Evolutionary conservation across 2,888 invertebrate species (phyloP).

Genomic region (Camptogramma bilineatum): DNA sequence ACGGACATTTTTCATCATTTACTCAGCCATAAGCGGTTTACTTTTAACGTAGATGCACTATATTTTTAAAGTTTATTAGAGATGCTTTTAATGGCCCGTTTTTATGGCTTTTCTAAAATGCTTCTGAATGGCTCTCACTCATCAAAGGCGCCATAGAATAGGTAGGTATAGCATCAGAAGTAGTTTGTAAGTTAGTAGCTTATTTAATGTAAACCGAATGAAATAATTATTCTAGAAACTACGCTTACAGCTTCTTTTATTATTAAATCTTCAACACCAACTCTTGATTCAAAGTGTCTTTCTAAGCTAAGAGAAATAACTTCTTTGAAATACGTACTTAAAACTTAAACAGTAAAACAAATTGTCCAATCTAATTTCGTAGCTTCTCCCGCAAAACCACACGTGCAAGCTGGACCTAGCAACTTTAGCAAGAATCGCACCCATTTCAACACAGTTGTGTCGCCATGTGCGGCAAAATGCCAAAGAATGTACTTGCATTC

Average conservation of each 20-base stretch:
- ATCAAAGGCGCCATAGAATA: background rate
- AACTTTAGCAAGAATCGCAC: constrained; percentile 46
- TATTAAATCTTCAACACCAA: background rate
- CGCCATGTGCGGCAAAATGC: constrained; percentile 55
- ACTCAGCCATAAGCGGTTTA: constrained; percentile 69
- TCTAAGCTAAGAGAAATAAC: background rate
- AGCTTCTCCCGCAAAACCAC: constrained; percentile 22
- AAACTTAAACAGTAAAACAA: constrained; percentile 2
- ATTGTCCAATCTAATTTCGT: constrained; percentile 22
- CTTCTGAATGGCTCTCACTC: background rate
- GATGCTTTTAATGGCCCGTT: constrained; percentile 25
- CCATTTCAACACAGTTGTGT: constrained; percentile 54
- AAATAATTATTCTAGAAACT: background rate
- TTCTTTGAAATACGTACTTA: background rate
- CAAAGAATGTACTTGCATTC: constrained; percentile 54
- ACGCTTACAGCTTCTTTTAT: background rate
- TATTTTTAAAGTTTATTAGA: constrained; percentile 34
- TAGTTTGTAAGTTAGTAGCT: background rate
- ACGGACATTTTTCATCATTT: constrained; percentile 74
- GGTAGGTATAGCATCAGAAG: background rate
- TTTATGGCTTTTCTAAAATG: constrained; percentile 17
- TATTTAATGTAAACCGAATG: background rate
- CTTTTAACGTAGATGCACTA: constrained; percentile 47
- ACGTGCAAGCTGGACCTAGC: constrained; percentile 36
- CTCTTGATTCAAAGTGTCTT: background rate